Evolutionary conservation across 2,797 vertebrate species (phyloP), one percentile per base, ranked within the genome.

Genomic region (Loriculus beryllinus): DNA sequence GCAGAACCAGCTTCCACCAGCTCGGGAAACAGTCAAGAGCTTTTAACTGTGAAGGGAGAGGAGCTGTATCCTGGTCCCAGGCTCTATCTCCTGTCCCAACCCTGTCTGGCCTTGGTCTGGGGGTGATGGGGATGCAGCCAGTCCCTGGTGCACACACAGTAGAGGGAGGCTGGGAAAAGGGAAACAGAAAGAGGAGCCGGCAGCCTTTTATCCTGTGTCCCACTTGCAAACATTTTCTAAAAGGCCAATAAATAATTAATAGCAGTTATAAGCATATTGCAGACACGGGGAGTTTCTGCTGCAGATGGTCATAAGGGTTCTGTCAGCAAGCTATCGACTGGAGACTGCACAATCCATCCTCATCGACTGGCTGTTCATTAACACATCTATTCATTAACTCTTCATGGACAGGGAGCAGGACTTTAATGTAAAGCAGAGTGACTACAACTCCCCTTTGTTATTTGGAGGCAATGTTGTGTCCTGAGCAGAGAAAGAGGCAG

Each of bases 181-280:
- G 62, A 69, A 54, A 0, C 2, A 0, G 64, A 8, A 25, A 48
- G 65, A 72, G 77, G 12, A 88, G 64, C 64, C 13, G 7, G 22
- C 14, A 29, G 89, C 57, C 37, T 88, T 81, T 83, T 71, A 43
- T 52, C 33, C 19, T 20, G 29, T 37, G 31, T 7, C 9, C 48
- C 1, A 0, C 69, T 62, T 78, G 52, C 72, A 82, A 91, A 59
- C 1, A 0, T 8, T n/a, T 62, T 83, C 62, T 89, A 69, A 75
- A 43, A 87, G 88, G 7, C 28, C 57, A 25, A 28, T 92, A 48
- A 94, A 93, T 96, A 92, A 90, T 94, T 54, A 42, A 95, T 16
- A 6, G 79, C 4, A 2, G 22, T 12, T 77, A 28, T 72, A 6
- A 89, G 94, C 79, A 56, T 4, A 23, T 2, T 89, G 90, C 90